Base-by-base conservation (phyloP, 2,113 vertebrate species). In the Macroglossus sobrinus region DNA sequence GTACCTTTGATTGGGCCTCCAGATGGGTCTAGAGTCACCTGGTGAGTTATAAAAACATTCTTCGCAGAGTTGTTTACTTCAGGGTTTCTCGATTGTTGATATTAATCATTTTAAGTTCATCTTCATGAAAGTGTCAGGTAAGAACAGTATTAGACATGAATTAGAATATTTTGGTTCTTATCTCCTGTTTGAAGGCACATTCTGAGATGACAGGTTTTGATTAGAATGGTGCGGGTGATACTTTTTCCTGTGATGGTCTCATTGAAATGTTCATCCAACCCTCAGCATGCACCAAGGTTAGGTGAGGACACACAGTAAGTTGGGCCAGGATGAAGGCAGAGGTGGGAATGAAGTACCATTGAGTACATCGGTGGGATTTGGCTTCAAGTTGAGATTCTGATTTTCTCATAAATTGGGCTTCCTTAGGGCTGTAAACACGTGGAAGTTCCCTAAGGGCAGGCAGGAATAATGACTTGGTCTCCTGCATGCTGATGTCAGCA, bases 361-460 rank as follows among this genome's bases (percentile, higher is more conserved):
- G 43, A 11, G 33, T 59, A 19, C 28, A 4, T 72, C 15, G 30
- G 33, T 88, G 47, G 13, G 26, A 61, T 64, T 30, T 7, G 7
- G 6, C 38, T 4, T 75, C n/a, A 79, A 35, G 14, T 9, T 21
- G 33, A 82, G 45, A 13, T 84, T 91, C 18, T 43, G 6, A 4
- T 81, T 90, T 91, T 68, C 5, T 10, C 16, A 0, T 40, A 40
- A 91, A 28, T 50, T 66, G 45, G 11, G 40, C 4, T 80, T 74
- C 30, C 14, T 57, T 35, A 16, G 50, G 16, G 2, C 11, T 5
- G 3, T 33, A 1, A 35, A 53, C 8, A 15, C 11, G 7, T 1
- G 75, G 19, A 24, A 7, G 28, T 87, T 82, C 68, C 57, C n/a
- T 22, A 8, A 26, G 28, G 35, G 74, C 9, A 35, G 35, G 74